Conservation (phyloP, 1,140 invertebrate species). For the Lepidostoma basale region DNA sequence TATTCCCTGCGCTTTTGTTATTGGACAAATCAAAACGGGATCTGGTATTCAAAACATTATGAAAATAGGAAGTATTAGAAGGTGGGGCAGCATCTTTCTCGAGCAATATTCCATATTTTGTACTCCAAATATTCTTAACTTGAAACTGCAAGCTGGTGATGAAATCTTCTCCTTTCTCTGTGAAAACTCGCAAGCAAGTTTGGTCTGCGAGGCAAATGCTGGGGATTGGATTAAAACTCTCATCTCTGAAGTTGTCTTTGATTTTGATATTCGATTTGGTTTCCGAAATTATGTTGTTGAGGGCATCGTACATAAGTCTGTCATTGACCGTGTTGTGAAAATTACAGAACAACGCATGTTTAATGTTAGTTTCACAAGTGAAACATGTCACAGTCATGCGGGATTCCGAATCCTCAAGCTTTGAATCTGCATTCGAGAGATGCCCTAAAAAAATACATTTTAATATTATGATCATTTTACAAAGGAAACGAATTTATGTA, state of each 20-base stretch:
- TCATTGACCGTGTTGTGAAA: constrained; percentile 67
- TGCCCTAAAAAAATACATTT: constrained; percentile 53
- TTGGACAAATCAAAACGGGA: constrained; percentile 24
- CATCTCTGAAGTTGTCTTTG: constrained; percentile 56
- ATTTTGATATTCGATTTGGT: constrained; percentile 57
- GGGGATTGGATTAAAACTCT: constrained; percentile 53
- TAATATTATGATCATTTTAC: too few relatives aligned
- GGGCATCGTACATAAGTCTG: constrained; percentile 60
- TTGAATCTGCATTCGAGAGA: constrained; percentile 56
- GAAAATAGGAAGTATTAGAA: constrained; percentile 51
- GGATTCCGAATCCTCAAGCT: constrained; percentile 54
- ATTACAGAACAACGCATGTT: constrained; percentile 81
- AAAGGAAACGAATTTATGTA: too few relatives aligned
- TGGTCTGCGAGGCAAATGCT: constrained; percentile 79
- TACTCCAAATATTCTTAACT: constrained; percentile 77
- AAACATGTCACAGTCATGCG: constrained; percentile 72
- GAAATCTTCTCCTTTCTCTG: constrained; percentile 81
- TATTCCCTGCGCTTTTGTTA: constrained; percentile 11
- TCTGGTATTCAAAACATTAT: constrained; percentile 26
- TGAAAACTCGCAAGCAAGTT: constrained; percentile 78
- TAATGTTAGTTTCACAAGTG: constrained; percentile 79
- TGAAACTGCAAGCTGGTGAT: constrained; percentile 83
- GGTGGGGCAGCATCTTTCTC: constrained; percentile 68
- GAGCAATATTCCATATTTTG: constrained; percentile 77
- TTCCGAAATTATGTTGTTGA: constrained; percentile 57